A percentile compares a stretch with the other conserved stretches of the same genome.
Evolutionary conservation across 2,888 invertebrate genomes (phyloP).

Genomic region (Drosophila hamatofila): DNA sequence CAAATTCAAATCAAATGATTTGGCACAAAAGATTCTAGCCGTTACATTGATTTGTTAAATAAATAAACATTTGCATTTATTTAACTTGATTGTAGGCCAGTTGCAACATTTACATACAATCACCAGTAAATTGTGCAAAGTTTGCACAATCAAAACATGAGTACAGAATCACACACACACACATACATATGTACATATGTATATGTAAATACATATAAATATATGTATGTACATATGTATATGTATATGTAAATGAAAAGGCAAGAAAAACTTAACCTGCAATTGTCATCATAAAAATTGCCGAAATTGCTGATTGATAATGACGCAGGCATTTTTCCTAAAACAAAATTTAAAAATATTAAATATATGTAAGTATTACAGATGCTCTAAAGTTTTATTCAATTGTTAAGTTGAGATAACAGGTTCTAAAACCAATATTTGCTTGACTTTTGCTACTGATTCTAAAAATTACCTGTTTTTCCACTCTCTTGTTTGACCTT

Average conservation of each 20-base stretch:
- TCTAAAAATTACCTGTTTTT: conserved; percentile 24
- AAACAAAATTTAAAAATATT: not conserved
- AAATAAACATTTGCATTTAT: conserved; percentile 20
- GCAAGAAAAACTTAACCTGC: conserved; percentile 14
- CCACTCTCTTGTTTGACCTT: conserved; percentile 25
- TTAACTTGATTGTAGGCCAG: conserved; percentile 30
- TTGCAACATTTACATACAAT: conserved; percentile 41
- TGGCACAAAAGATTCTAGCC: not conserved
- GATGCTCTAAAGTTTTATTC: not conserved
- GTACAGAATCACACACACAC: not conserved
- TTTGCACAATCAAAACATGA: conserved; percentile 31
- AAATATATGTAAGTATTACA: not conserved
- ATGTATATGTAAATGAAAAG: not conserved
- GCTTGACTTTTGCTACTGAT: conserved; percentile 10
- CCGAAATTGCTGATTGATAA: conserved; percentile 17
- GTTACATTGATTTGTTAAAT: not conserved
- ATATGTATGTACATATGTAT: not conserved
- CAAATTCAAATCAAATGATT: not conserved
- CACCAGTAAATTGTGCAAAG: conserved; percentile 31
- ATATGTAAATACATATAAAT: not conserved
- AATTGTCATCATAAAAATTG: conserved; percentile 21
- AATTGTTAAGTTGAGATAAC: not conserved
- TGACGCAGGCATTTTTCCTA: conserved; percentile 29
- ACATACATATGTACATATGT: not conserved
- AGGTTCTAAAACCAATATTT: not conserved